Conservation (phyloP, 2,888 invertebrate genomes). For the Polylopha cassiicola region DNA sequence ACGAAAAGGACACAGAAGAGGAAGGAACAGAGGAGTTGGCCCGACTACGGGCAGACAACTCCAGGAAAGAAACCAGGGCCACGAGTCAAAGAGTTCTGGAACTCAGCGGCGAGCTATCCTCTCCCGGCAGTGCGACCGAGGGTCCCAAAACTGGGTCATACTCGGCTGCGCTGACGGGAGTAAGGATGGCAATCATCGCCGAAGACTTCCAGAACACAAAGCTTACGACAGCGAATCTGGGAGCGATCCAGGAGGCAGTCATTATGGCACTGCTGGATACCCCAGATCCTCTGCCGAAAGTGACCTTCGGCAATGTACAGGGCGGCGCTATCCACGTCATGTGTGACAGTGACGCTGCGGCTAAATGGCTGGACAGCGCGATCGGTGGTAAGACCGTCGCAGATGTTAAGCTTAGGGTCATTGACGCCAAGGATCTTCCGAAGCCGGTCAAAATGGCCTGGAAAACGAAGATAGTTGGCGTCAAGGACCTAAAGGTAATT, state of each 20-base stretch:
- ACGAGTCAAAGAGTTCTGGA: neutral
- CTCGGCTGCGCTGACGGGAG: neutral
- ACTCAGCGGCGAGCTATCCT: neutral
- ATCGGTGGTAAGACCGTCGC: neutral
- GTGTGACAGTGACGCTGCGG: neutral
- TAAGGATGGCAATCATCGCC: neutral
- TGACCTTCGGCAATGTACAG: neutral
- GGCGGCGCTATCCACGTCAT: constrained; percentile 1
- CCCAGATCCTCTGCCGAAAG: neutral
- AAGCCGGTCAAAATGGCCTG: constrained; percentile 8
- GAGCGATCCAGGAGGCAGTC: neutral
- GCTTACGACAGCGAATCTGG: neutral
- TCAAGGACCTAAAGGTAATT: neutral
- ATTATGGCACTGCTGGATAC: neutral
- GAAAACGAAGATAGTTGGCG: constrained; percentile 2
- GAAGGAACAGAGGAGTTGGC: too few species aligned
- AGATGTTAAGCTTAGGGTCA: neutral
- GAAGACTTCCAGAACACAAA: neutral
- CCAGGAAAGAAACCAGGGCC: too few species aligned
- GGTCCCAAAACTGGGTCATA: neutral
- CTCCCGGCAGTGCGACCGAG: neutral
- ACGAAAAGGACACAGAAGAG: too few species aligned
- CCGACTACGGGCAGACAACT: neutral
- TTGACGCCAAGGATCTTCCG: constrained; percentile 4
- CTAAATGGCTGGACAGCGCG: neutral